Evolutionary conservation across 2,113 vertebrate species (phyloP).

Genomic region (Sapayoa aenigma): DNA sequence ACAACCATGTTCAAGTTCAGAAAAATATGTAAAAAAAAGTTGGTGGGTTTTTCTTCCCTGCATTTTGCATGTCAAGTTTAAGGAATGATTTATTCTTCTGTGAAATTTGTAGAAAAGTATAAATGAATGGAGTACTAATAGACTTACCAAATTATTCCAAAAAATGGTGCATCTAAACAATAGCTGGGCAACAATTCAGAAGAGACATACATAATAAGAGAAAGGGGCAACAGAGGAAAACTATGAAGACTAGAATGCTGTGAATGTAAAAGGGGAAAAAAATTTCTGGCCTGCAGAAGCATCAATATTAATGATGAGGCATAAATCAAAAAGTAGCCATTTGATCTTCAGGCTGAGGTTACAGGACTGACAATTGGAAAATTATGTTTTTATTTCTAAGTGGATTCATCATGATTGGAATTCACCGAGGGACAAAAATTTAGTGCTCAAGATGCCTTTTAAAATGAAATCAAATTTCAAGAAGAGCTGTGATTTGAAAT

Average conservation of each 20-base stretch:
- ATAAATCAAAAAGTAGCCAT: background rate
- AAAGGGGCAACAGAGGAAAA: background rate
- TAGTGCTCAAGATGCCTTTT: background rate
- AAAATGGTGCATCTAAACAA: background rate
- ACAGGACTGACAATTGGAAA: background rate
- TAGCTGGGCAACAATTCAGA: background rate
- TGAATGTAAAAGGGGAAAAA: background rate
- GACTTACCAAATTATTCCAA: background rate
- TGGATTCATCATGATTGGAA: background rate
- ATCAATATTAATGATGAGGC: background rate
- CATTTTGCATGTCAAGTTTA: background rate
- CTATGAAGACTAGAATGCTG: background rate
- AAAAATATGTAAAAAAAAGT: background rate
- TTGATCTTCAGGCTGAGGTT: background rate
- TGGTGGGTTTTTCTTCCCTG: rapidly evolving
- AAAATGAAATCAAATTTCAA: background rate
- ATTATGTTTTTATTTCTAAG: background rate
- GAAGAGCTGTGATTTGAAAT: background rate
- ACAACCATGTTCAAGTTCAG: background rate
- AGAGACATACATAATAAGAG: background rate
- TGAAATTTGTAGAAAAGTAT: background rate
- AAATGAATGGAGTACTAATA: background rate
- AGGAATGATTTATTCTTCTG: background rate
- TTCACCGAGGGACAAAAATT: background rate
- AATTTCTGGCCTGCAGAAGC: background rate